Base-by-base conservation (phyloP, 1,140 invertebrate genomes). In the Leptinotarsa texana region DNA sequence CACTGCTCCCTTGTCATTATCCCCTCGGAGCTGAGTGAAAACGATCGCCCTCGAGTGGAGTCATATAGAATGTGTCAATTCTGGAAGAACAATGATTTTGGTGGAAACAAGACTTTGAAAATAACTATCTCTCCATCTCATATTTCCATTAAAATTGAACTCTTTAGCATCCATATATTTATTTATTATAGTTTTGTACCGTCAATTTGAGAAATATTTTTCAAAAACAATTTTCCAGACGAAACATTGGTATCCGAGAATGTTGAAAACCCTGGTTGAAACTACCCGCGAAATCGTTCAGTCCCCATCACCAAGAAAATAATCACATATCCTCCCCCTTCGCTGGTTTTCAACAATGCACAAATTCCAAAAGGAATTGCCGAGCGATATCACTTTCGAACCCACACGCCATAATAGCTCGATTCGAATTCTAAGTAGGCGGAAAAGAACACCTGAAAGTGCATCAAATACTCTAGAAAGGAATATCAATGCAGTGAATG, bases 361-460 rank as follows among this genome's bases (percentile, higher is more conserved):
- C 18, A 15, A 57, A 63, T 63, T 67, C 27, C 13, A 11, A 17
- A 42, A 27, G 65, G 65, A 15, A 42, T 67, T 27, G 24, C 24
- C 18, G 15, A 42, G 27, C 21, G 51, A 74, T 74, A 74, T 74
- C 73, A 74, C 73, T 74, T 74, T 74, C 73, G 22, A 42, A 66
- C 15, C 72, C 66, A 22, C 69, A 47, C 69, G 11, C 66, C 47
- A 74, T 74, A 69, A 69, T 21, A 47, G 73, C 22, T 22, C 22
- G 33, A 63, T 74, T 62, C 57, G 73, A 74, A 74, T 74, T 63
- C 73, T 27, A 74, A 63, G 68, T 42, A 65, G 63, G 57, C 63
- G 51, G 18, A 22, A 66, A 49, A 63, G 51, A 27, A 47, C 49
- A 69, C 48, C 73, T 69, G 73, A 61, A 70, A 74, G 73, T 74